Evolutionary conservation across 2,888 invertebrate genomes (phyloP), one percentile per base, ranked within the genome.

Genomic region (Neoascia interrupta): DNA sequence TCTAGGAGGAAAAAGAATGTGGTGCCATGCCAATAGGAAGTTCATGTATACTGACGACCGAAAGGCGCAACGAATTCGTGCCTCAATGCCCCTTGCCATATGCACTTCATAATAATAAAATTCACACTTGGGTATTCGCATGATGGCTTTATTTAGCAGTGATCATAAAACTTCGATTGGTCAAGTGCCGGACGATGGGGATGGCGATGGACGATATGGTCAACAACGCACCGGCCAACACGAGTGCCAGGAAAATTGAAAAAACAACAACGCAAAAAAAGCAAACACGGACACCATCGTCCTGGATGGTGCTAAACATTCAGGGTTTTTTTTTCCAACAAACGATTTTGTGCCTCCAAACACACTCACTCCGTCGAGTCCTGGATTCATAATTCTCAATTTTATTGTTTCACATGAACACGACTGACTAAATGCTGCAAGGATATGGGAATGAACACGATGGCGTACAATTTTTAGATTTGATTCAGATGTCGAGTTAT

Each of bases 31-130:
- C 76, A 64, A 72, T 60, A 66, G 70, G 70, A 76, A 76, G 72
- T 76, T 58, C 45, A 64, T 51, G 41, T 63, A 76, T 64, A n/a
- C n/a, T n/a, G n/a, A n/a, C n/a, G n/a, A n/a, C n/a, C n/a, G n/a
- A n/a, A n/a, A n/a, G n/a, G n/a, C 18, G 3, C 11, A 36, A 18
- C 28, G 37, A 64, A 45, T 36, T 16, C 5, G 31, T 28, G 49
- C 53, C 6, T 66, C 36, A 36, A 58, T 43, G 49, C 47, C 54
- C 16, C 39, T 39, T 49, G 56, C 19, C 49, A 56, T 68, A 58
- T 43, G 75, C 63, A 76, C 53, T 76, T 70, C 53, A 76, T 76
- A 76, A 76, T 76, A 76, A 76, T 76, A 66, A 76, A 76, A 76
- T 66, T 76, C 70, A 76, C 76, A 76, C 76, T 76, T 76, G 76